phyloP scores from a whole-genome alignment of 2,113 vertebrate genomes.

The Erinaceus europaeus region DNA sequence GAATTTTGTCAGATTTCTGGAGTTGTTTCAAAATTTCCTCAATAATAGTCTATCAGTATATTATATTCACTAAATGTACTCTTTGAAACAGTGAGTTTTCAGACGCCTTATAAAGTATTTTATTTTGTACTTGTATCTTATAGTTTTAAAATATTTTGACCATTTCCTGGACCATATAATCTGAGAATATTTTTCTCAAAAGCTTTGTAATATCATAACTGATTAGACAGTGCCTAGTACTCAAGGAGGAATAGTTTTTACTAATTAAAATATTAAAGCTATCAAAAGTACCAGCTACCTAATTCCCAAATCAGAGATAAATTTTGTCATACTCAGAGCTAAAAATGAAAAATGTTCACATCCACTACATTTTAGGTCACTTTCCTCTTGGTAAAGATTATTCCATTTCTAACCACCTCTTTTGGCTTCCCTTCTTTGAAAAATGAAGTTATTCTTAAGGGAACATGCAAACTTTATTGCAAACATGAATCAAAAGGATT shows the following conservation, averaged over 20 bases:
- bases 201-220: not conserved
- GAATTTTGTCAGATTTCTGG: not conserved
- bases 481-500: too few species aligned
- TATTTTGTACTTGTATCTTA: not conserved
- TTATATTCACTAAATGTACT: not conserved
- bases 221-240: not conserved
- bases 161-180: not conserved
- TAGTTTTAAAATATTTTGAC: conserved; percentile 6
- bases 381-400: conserved; percentile 7
- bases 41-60: not conserved
- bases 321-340: conserved; percentile 22
- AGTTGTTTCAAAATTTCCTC: not conserved
- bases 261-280: conserved; percentile 4
- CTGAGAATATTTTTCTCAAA: not conserved
- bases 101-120: not conserved
- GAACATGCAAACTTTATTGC: conserved; percentile 1
- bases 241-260: not conserved
- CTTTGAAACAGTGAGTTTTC: not conserved
- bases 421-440: not conserved
- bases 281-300: conserved; percentile 31
- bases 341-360: conserved; percentile 16
- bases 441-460: not conserved
- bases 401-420: conserved; percentile 1
- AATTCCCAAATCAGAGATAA: not conserved
- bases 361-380: not conserved